Evolutionary conservation across 2,888 invertebrate genomes (phyloP).

Genomic region (Limnephilus auricula): DNA sequence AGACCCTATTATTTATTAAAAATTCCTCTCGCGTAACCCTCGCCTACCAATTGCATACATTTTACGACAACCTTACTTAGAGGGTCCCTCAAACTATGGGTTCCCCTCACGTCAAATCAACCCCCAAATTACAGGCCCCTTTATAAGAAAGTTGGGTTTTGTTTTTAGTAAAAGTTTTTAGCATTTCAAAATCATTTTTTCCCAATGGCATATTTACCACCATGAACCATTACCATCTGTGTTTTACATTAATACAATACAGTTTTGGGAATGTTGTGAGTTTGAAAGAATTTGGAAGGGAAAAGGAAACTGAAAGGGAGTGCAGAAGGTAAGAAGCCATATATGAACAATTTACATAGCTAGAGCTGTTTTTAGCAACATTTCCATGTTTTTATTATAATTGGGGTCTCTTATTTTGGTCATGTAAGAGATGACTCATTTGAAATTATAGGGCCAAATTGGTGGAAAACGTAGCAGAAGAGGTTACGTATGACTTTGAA

Average conservation of each 20-base stretch:
- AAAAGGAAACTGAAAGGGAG: too few relatives aligned
- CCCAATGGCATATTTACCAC: too few relatives aligned
- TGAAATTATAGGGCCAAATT: neutral
- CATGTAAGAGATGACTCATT: neutral
- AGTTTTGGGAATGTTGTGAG: too few relatives aligned
- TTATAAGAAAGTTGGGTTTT: neutral
- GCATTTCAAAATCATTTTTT: too few relatives aligned
- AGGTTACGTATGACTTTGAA: neutral
- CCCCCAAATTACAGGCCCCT: neutral
- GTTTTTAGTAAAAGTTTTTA: neutral
- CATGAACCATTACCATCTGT: too few relatives aligned
- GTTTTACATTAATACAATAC: too few relatives aligned
- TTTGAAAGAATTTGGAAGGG: too few relatives aligned
- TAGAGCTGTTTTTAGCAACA: neutral
- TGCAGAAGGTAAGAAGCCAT: too few relatives aligned
- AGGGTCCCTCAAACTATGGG: neutral
- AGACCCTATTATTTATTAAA: conserved; percentile 19
- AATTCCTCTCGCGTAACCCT: conserved; percentile 23
- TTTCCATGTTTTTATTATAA: neutral
- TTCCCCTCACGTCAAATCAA: neutral
- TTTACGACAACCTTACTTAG: conserved; percentile 33
- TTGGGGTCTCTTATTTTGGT: too few relatives aligned
- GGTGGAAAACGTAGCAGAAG: neutral
- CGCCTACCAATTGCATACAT: conserved; percentile 34
- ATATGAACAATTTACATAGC: too few relatives aligned